Percentiles rank a stretch among this genome's conserved stretches.
Conservation (phyloP, 2,113 vertebrate genomes). For the Ceyx margarethae region DNA sequence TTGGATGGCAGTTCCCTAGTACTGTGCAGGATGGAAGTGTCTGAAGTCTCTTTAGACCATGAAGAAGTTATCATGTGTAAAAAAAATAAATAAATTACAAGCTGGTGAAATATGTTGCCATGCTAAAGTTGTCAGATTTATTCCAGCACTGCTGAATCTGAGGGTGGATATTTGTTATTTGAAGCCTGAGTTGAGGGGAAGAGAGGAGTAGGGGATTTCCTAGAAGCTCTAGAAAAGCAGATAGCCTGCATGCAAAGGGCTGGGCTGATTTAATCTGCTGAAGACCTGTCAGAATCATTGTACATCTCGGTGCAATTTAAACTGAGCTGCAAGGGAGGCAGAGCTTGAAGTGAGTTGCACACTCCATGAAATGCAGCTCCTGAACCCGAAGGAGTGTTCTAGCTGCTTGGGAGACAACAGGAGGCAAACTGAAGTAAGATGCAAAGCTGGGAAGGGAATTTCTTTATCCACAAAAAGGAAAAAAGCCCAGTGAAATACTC, state of each 20-base stretch:
- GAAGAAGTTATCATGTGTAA: background rate
- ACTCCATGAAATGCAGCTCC: background rate
- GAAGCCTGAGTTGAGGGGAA: background rate
- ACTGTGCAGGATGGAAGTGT: background rate
- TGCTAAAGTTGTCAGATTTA: background rate
- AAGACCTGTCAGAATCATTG: background rate
- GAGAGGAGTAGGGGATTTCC: background rate
- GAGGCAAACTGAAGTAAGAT: background rate
- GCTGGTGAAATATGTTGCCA: background rate
- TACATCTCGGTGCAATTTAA: background rate
- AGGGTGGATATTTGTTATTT: background rate
- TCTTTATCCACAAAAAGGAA: background rate
- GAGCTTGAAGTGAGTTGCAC: background rate
- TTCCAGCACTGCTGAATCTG: background rate
- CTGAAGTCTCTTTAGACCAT: background rate
- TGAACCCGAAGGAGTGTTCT: background rate
- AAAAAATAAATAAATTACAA: background rate
- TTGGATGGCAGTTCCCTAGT: background rate
- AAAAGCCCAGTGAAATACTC: background rate
- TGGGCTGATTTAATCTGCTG: background rate
- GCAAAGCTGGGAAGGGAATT: background rate
- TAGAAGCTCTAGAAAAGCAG: background rate
- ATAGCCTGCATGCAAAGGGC: too few species aligned
- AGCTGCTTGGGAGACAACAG: background rate
- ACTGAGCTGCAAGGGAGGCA: background rate